Percentiles rank a stretch among this genome's conserved stretches.
phyloP scores from a whole-genome alignment of 2,113 vertebrate genomes.

The Leptodactylus fuscus region DNA sequence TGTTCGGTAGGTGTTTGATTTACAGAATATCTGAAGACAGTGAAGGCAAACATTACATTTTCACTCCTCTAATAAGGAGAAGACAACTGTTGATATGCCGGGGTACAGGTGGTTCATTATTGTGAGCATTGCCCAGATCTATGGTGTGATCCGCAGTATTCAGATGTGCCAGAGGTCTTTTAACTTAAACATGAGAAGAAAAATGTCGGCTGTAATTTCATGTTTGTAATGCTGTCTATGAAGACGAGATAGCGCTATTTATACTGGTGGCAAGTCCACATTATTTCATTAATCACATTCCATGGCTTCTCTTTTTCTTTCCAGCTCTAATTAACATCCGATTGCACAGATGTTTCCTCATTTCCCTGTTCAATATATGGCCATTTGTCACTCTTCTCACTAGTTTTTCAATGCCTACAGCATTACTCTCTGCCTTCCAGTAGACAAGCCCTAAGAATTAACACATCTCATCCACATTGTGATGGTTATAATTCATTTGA shows the following conservation, averaged over 20 bases:
- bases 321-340: slow-evolving; percentile 62
- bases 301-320: slow-evolving; percentile 61
- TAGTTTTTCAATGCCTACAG: slow-evolving; percentile 61
- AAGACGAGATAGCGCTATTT: slow-evolving; percentile 64
- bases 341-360: slow-evolving; percentile 60
- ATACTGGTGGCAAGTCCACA: slow-evolving; percentile 42
- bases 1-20: not conserved
- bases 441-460: slow-evolving; percentile 58
- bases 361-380: slow-evolving; percentile 62
- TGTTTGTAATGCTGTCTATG: slow-evolving; percentile 62
- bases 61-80: not conserved
- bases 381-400: slow-evolving; percentile 60
- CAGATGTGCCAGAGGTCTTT: slow-evolving; percentile 1
- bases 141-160: not conserved
- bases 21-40: not conserved
- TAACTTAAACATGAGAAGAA: slow-evolving; percentile 59
- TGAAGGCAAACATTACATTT: not conserved
- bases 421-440: slow-evolving; percentile 48
- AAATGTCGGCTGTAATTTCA: slow-evolving; percentile 62
- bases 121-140: not conserved
- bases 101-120: not conserved
- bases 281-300: slow-evolving; percentile 67
- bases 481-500: slow-evolving; percentile 1
- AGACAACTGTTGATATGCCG: not conserved
- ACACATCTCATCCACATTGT: slow-evolving; percentile 55